phyloP scores from a whole-genome alignment of 2,113 vertebrate genomes.

The Hydrolagus affinis region DNA sequence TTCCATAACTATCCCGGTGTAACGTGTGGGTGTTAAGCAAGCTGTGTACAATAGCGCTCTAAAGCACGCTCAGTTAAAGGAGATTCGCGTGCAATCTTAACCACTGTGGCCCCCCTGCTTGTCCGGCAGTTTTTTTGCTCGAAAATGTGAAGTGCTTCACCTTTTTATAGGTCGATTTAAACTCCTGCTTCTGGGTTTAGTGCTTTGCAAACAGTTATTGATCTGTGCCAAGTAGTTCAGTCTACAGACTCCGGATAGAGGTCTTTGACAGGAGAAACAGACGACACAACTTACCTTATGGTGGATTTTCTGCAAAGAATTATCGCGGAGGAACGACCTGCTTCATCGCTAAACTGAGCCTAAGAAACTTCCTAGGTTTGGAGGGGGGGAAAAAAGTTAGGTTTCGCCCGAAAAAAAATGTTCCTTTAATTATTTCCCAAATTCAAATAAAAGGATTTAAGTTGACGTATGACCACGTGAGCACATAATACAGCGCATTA shows the following conservation, averaged over 20 bases:
- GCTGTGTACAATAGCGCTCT: constrained; percentile 50
- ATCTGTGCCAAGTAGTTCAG: constrained; percentile 17
- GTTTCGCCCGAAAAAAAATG: constrained; percentile 57
- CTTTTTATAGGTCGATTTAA: constrained; percentile 25
- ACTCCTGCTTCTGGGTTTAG: background rate
- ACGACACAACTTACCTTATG: constrained; percentile 26
- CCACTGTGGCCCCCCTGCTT: constrained; percentile 14
- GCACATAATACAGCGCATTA: constrained; percentile 80
- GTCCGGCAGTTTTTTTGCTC: background rate
- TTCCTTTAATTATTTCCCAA: constrained; percentile 83
- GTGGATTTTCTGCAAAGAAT: constrained; percentile 29
- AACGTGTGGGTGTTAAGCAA: constrained; percentile 64
- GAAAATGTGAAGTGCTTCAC: constrained; percentile 12
- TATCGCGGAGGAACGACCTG: constrained; percentile 2
- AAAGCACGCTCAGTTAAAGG: constrained; percentile 40
- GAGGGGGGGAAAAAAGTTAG: constrained; percentile 26
- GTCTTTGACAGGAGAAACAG: constrained; percentile 25
- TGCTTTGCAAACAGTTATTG: constrained; percentile 1
- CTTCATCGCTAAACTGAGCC: constrained; percentile 6
- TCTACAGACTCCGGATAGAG: constrained; percentile 13
- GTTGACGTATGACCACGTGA: constrained; percentile 96
- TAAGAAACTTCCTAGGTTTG: constrained; percentile 29
- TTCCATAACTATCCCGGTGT: constrained; percentile 55
- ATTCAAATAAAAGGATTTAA: constrained; percentile 96
- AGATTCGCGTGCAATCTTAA: constrained; percentile 1